Evolutionary conservation across 2,888 invertebrate species (phyloP), one percentile per base, ranked within the genome.

Genomic region (Physocephala rufipes): DNA sequence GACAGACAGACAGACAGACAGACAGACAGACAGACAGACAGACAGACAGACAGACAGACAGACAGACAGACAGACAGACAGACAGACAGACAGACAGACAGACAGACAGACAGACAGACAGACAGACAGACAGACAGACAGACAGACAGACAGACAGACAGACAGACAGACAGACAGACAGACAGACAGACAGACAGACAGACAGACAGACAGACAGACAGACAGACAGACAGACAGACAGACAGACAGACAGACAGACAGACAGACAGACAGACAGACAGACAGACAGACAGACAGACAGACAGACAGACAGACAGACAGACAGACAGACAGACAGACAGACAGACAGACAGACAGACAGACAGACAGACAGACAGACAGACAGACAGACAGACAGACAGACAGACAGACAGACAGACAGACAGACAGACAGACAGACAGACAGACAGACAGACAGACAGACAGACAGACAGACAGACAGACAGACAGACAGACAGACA

Each of bases 51-150:
- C 45, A 45, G 45, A 45, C 45, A 45, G 45, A 15, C 45, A 45
- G 45, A 45, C 45, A 45, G 45, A 15, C 45, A 45, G 45, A 45
- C 45, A 45, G 45, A 15, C 45, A 45, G 45, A 45, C 45, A 45
- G 45, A 15, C 45, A 45, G 45, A 45, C 45, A 45, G 45, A 15
- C 45, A 45, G 45, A 45, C 45, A 45, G 45, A 45, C 45, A 45
- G 45, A 45, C 45, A 45, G 45, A 45, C 45, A 45, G 45, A 45
- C 45, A 45, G 45, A 45, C 45, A 45, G 45, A 45, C 45, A 45
- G 45, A 45, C 45, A 45, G 45, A 45, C 45, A 45, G 45, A 45
- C 45, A 45, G 45, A 45, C 45, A 45, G 45, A 45, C 45, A 45
- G 45, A 45, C 45, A 45, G 45, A 45, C 45, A 45, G 45, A 45